Evolutionary conservation across 2,888 invertebrate genomes (phyloP).

Genomic region (Acanthopleura granulata): DNA sequence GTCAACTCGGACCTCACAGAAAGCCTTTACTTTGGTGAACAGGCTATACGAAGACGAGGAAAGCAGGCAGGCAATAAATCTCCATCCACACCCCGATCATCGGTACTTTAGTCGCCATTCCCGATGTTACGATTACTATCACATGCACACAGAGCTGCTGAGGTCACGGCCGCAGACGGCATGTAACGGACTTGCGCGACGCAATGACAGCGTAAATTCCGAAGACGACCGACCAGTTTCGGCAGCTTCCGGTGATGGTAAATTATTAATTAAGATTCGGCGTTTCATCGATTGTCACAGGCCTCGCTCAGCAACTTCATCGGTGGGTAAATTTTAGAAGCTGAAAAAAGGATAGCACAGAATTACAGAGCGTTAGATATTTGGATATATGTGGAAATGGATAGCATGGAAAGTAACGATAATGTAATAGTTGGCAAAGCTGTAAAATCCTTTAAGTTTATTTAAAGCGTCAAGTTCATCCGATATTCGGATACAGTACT

Average conservation of each 20-base stretch:
- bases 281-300: slow-evolving; percentile 50
- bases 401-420: no score
- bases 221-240: slow-evolving; percentile 26
- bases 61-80: slow-evolving; percentile 29
- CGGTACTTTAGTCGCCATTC: slow-evolving; percentile 54
- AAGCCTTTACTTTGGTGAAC: slow-evolving; percentile 43
- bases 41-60: slow-evolving; percentile 41
- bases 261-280: slow-evolving; percentile 36
- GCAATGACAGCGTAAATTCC: slow-evolving; percentile 24
- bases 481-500: no score
- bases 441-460: no score
- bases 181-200: slow-evolving; percentile 36
- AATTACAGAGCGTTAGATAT: no score
- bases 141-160: slow-evolving; percentile 41
- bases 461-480: no score
- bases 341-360: no score
- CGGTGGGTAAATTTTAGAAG: slow-evolving; percentile 35
- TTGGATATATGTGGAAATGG: no score
- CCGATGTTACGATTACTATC: slow-evolving; percentile 48
- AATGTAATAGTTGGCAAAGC: no score
- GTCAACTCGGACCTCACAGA: slow-evolving; percentile 28
- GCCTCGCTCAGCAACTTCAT: slow-evolving; percentile 46
- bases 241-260: slow-evolving; percentile 33
- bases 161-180: slow-evolving; percentile 44
- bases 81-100: slow-evolving; percentile 47